phyloP scores from a whole-genome alignment of 2,888 invertebrate species.

The Eurois occulta region DNA sequence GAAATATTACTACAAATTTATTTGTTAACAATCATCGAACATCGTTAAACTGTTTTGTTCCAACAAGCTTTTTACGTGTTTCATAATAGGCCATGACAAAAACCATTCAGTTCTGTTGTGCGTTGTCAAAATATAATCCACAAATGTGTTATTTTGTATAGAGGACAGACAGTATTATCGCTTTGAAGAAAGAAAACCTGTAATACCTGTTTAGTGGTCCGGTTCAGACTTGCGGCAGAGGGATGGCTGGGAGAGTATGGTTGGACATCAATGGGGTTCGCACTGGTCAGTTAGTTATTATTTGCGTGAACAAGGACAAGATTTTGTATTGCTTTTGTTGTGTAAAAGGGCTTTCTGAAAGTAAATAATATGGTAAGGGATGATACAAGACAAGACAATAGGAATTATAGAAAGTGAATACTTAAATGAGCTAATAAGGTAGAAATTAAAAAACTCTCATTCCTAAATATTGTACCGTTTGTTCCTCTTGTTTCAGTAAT shows the following conservation, averaged over 20 bases:
- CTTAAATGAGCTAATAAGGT: not conserved
- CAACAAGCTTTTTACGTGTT: slow-evolving; percentile 14
- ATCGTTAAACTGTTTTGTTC: slow-evolving; percentile 50
- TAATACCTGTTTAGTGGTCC: slow-evolving; percentile 58
- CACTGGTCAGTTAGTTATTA: slow-evolving; percentile 1
- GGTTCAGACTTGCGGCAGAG: slow-evolving; percentile 38
- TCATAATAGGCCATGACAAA: slow-evolving; percentile 9
- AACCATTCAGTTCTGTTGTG: slow-evolving; percentile 24
- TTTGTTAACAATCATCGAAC: slow-evolving; percentile 35
- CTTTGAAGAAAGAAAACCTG: slow-evolving; percentile 56
- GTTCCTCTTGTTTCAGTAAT: not conserved
- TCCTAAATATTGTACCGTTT: not conserved
- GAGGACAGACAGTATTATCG: slow-evolving; percentile 28
- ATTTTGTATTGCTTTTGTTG: slow-evolving; percentile 8
- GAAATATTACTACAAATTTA: slow-evolving; percentile 43
- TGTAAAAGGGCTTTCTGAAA: not conserved
- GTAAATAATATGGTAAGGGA: not conserved
- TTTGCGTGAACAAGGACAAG: not conserved
- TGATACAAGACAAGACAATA: not conserved
- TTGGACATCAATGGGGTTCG: slow-evolving; percentile 41
- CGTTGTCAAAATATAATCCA: slow-evolving; percentile 58
- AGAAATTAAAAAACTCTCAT: not conserved
- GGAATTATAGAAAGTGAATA: not conserved
- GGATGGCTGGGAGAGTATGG: slow-evolving; percentile 23
- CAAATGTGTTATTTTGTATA: slow-evolving; percentile 41